These are phyloP conservation scores for Nesidiocoris tenuis DNA, from an alignment of 2,888 invertebrate species.

Conservation along the genomic window DNA sequence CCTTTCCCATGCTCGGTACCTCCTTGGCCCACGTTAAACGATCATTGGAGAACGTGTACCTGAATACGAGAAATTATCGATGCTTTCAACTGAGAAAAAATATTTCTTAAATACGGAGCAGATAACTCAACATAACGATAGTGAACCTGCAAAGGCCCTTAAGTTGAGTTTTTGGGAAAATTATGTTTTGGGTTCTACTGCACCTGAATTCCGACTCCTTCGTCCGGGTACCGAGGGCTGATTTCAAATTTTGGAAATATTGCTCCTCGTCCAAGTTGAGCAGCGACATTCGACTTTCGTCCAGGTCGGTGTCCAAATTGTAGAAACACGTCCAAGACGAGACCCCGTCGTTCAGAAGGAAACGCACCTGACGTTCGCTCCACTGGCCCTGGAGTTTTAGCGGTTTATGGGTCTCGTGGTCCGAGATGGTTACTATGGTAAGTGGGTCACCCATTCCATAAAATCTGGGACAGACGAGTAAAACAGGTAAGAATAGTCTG, in stretches of 20 bases:
- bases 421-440: conserved; percentile 17
- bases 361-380: not conserved
- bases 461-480: not conserved
- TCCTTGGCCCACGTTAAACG: conserved; percentile 7
- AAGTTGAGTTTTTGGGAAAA: too few relatives aligned
- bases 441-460: conserved; percentile 8
- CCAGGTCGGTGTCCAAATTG: not conserved
- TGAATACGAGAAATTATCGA: not conserved
- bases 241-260: conserved; percentile 20
- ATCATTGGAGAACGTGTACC: conserved; percentile 24
- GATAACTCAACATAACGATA: too few relatives aligned
- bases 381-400: conserved; percentile 30
- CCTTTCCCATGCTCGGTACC: not conserved
- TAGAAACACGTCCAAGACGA: conserved; percentile 9
- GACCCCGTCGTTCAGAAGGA: conserved; percentile 16
- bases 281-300: not conserved
- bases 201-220: conserved; percentile 4
- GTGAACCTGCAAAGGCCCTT: too few relatives aligned
- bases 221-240: conserved; percentile 8
- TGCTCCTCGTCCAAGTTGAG: not conserved
- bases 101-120: too few relatives aligned
- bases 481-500: too few relatives aligned
- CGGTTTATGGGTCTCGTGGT: not conserved
- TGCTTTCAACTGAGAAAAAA: too few relatives aligned
- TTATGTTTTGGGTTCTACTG: too few relatives aligned